These are phyloP conservation scores for Neoitamus cyanurus DNA, from an alignment of 2,888 invertebrate genomes.

Conservation along the genomic window DNA sequence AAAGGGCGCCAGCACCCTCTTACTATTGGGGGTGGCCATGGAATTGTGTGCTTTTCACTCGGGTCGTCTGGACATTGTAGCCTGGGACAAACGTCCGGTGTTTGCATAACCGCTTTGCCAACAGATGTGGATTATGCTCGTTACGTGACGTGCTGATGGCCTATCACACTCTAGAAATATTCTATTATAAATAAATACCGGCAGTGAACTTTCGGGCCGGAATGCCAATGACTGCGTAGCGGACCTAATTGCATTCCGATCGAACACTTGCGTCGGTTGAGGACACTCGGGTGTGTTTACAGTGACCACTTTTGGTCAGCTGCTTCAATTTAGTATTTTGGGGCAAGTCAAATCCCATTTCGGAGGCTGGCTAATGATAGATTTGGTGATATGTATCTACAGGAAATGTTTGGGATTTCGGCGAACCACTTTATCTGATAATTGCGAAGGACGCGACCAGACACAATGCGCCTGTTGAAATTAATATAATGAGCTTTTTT, in stretches of 20 bases:
- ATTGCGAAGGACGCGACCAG: no score
- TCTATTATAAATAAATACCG: background rate
- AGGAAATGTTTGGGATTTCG: background rate
- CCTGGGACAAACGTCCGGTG: background rate
- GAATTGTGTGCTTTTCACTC: background rate
- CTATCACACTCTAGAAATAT: background rate
- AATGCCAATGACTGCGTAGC: background rate
- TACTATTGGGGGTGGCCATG: background rate
- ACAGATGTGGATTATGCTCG: background rate
- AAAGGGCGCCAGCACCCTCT: background rate
- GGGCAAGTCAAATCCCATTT: background rate
- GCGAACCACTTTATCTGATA: background rate
- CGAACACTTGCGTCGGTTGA: background rate
- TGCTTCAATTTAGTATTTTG: background rate
- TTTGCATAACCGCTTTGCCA: background rate
- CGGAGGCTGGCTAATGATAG: background rate
- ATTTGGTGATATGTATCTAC: background rate
- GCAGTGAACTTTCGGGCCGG: background rate
- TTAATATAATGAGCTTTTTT: no score
- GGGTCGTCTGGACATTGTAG: background rate
- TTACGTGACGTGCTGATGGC: background rate
- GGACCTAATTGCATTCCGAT: background rate
- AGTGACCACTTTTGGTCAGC: background rate
- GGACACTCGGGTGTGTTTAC: background rate
- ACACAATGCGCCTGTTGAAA: no score